Evolutionary conservation across 2,113 vertebrate species (phyloP), one percentile per base, ranked within the genome.

Genomic region (Oceanodroma tethys): DNA sequence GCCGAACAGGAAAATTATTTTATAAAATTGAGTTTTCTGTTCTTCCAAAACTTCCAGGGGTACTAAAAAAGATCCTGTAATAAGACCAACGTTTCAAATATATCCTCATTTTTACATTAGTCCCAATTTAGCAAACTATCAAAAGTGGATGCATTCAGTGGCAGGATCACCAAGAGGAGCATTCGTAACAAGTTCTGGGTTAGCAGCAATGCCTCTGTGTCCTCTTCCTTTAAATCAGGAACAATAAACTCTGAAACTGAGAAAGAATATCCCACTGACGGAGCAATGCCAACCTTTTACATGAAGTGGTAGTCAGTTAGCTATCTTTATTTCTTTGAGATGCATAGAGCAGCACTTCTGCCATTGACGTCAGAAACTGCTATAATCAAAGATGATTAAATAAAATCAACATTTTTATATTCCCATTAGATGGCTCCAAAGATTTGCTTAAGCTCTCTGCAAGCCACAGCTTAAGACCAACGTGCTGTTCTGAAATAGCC

Each of bases 371-470:
- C 55, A 79, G 23, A 29, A 88, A 92, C 43, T 18, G 13, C 50
- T 1, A 3, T 11, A 50, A 83, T 34, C 30, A 19, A 78, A 63
- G 47, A 55, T 34, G 42, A 73, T 45, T 17, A 20, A 82, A 56
- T n/a, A 71, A 80, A 85, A 60, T 29, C 22, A 38, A 38, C 4
- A 2, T 19, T 92, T 92, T 68, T 27, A 30, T 21, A 59, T 74
- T 73, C 84, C 68, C 87, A 88, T 93, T 87, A 96, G 92, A 84
- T 81, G 84, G 92, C 90, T 96, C 87, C 78, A 92, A 76, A 94
- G 78, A 82, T 91, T 95, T 94, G 50, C 43, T 86, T 81, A 86
- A 86, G 76, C 55, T 78, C 42, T 55, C 63, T 34, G 50, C 25
- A 66, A 84, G 58, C 13, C 50, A 43, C 25, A 80, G 59, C 13